These are phyloP conservation scores for Zaprionus davidi DNA, from an alignment of 1,140 invertebrate species.

Conservation along the genomic window DNA sequence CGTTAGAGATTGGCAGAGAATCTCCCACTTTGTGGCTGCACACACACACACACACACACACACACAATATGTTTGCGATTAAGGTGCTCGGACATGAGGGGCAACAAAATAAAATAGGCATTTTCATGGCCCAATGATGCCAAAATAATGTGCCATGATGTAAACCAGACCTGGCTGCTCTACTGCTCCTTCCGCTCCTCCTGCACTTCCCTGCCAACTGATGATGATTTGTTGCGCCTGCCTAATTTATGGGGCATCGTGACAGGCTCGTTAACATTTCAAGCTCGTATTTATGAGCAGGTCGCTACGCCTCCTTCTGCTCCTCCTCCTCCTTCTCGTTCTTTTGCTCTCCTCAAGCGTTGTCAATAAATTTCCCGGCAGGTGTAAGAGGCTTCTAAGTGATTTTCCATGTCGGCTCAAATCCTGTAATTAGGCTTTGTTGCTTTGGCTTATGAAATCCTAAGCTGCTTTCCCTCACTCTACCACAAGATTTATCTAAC, in stretches of 20 bases:
- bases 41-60: conserved; percentile 73
- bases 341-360: conserved; percentile 22
- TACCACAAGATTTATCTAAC: neutral
- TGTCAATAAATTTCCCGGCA: conserved; percentile 61
- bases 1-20: neutral
- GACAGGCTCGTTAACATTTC: conserved; percentile 62
- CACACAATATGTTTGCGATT: conserved; percentile 76
- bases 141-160: conserved; percentile 53
- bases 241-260: conserved; percentile 64
- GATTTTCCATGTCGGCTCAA: conserved; percentile 61
- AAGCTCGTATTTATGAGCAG: conserved; percentile 37
- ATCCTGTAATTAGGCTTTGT: conserved; percentile 20
- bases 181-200: conserved; percentile 12
- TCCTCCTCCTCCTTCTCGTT: neutral
- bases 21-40: conserved; percentile 9
- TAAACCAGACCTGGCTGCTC: neutral
- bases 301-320: neutral
- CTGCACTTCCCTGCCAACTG: conserved; percentile 26
- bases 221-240: conserved; percentile 67
- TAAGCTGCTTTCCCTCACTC: neutral
- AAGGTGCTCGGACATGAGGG: conserved; percentile 45
- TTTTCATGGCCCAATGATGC: conserved; percentile 77
- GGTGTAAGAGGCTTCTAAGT: conserved; percentile 54
- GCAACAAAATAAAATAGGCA: conserved; percentile 25
- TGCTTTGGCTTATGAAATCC: neutral